Percentiles rank a stretch among this genome's conserved stretches.
These are phyloP conservation scores for Dastarcus helophoroides DNA, from an alignment of 2,888 invertebrate genomes.

Conservation along the genomic window DNA sequence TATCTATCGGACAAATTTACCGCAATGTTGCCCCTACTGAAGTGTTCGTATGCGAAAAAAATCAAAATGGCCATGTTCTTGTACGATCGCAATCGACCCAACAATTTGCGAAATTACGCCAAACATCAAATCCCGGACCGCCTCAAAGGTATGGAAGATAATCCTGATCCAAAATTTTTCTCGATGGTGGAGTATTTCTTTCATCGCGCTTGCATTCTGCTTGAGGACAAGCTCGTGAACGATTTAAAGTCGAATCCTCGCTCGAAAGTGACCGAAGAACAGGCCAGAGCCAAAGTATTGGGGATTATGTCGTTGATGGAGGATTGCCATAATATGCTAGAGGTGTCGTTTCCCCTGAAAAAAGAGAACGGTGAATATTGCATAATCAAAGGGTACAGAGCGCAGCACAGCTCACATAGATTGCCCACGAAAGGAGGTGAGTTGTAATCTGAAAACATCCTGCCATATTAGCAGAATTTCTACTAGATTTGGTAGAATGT, in stretches of 20 bases:
- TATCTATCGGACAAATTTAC: too few species aligned
- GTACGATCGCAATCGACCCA: too few species aligned
- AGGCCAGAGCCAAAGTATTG: constrained; percentile 48
- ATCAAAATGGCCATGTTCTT: too few species aligned
- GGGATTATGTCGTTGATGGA: constrained; percentile 55
- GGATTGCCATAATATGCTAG: constrained; percentile 54
- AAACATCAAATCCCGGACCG: constrained; percentile 34
- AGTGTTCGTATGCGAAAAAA: too few species aligned
- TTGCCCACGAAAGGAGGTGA: constrained; percentile 42
- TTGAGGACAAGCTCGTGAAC: constrained; percentile 44
- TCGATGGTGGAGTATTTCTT: constrained; percentile 60
- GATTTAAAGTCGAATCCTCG: constrained; percentile 35
- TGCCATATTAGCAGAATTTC: too few species aligned
- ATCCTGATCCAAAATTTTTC: constrained; percentile 44
- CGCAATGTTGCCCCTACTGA: too few species aligned
- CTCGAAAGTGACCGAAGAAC: constrained; percentile 42
- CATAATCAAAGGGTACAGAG: constrained; percentile 57
- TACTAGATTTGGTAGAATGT: too few species aligned
- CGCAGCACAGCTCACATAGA: constrained; percentile 64
- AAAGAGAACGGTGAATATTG: constrained; percentile 59
- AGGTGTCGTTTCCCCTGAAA: constrained; percentile 58
- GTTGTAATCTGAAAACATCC: too few species aligned
- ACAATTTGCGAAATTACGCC: not conserved
- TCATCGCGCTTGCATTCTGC: constrained; percentile 46
- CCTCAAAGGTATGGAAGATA: constrained; percentile 29